These are phyloP conservation scores for Iphiclides podalirius DNA, from an alignment of 2,888 invertebrate genomes.

Conservation along the genomic window DNA sequence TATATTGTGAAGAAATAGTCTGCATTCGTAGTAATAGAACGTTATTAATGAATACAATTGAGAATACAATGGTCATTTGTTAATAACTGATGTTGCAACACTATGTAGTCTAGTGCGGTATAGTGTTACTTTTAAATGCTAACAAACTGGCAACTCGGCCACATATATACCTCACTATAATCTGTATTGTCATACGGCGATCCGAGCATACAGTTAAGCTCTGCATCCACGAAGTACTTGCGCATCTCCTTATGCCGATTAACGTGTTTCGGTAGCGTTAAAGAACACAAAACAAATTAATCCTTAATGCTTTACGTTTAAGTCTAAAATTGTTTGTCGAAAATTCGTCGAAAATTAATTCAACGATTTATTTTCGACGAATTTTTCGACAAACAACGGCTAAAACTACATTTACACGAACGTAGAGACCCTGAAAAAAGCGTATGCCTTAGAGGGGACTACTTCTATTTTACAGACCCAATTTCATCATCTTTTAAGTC, in stretches of 20 bases:
- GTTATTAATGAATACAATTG: too few relatives aligned
- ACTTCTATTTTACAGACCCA: too few relatives aligned
- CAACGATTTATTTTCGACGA: too few relatives aligned
- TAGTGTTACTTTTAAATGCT: slow-evolving; percentile 9
- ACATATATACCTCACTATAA: slow-evolving; percentile 64
- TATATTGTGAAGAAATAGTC: too few relatives aligned
- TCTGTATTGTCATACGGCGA: slow-evolving; percentile 80
- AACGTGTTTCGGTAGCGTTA: slow-evolving; percentile 74
- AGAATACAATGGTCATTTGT: too few relatives aligned
- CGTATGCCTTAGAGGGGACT: background rate
- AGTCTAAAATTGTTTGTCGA: background rate
- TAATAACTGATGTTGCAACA: background rate
- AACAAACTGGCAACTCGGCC: slow-evolving; percentile 6
- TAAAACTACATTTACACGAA: background rate
- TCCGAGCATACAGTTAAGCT: slow-evolving; percentile 88
- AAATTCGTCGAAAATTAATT: too few relatives aligned
- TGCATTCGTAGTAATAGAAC: too few relatives aligned
- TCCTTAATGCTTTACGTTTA: slow-evolving; percentile 30
- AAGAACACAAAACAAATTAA: slow-evolving; percentile 69
- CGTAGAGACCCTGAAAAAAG: background rate
- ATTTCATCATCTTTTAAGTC: too few relatives aligned
- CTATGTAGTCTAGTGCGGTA: slow-evolving; percentile 24
- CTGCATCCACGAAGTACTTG: slow-evolving; percentile 90
- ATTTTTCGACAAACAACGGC: too few relatives aligned
- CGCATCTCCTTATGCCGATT: slow-evolving; percentile 86